A percentile compares a stretch with the other conserved stretches of the same genome.
These are phyloP conservation scores for Falco novaeseelandiae DNA, from an alignment of 2,797 vertebrate genomes.

Conservation along the genomic window DNA sequence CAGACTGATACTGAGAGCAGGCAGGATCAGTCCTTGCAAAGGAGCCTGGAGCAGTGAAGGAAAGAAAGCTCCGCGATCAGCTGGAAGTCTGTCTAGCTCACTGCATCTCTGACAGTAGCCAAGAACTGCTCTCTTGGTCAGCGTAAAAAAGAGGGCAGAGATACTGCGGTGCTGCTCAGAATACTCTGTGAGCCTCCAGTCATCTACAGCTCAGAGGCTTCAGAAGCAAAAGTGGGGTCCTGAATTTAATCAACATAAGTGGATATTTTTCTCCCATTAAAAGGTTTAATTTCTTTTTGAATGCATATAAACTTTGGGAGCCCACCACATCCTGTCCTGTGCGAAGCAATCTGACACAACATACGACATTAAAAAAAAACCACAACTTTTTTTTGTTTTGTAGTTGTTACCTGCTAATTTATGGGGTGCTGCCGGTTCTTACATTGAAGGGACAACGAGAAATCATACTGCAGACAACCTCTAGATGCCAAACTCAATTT, in stretches of 20 bases:
- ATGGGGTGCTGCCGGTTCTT: not conserved
- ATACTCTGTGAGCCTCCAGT: not conserved
- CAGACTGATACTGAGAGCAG: no score
- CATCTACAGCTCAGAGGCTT: not conserved
- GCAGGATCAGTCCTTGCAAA: not conserved
- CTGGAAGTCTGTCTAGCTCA: not conserved
- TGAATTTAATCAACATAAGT: not conserved
- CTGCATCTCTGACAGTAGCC: not conserved
- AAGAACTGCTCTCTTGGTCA: not conserved
- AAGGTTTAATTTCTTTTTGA: not conserved
- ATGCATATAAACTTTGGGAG: not conserved
- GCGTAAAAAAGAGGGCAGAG: not conserved
- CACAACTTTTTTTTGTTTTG: fast-evolving
- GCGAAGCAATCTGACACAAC: not conserved
- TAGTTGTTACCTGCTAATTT: not conserved
- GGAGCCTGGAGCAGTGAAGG: not conserved
- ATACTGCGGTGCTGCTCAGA: fast-evolving
- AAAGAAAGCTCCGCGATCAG: not conserved
- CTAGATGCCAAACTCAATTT: not conserved
- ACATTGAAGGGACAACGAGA: not conserved
- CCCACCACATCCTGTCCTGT: not conserved
- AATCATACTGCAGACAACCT: not conserved
- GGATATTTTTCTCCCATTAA: not conserved
- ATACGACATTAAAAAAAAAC: not conserved
- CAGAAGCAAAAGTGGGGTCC: not conserved